These are phyloP conservation scores for Lemur catta DNA, from an alignment of 2,797 vertebrate genomes.

Conservation along the genomic window DNA sequence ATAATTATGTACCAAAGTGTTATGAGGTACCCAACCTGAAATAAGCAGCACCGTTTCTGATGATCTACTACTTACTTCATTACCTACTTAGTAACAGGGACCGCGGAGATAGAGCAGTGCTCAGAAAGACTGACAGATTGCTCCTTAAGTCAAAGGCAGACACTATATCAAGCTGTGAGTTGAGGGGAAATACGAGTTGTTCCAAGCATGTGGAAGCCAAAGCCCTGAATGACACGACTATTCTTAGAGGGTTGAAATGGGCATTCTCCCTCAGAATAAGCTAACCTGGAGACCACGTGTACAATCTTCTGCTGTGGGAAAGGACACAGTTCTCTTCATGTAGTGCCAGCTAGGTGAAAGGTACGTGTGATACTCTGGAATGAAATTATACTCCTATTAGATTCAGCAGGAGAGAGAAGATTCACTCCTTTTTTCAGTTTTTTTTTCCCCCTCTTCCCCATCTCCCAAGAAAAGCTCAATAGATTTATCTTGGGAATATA, in stretches of 20 bases:
- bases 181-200: not conserved
- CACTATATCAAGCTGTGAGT: rapidly evolving
- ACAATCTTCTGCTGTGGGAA: not conserved
- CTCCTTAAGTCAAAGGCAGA: not conserved
- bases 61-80: not conserved
- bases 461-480: not conserved
- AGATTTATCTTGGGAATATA: not conserved
- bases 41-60: not conserved
- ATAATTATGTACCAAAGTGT: not conserved
- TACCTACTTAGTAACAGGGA: not conserved
- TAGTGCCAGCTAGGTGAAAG: conserved; percentile 36
- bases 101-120: not conserved
- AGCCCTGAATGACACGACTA: not conserved
- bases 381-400: not conserved
- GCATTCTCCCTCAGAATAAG: not conserved
- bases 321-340: not conserved
- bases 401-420: not conserved
- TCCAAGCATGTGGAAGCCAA: not conserved
- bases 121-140: not conserved
- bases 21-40: not conserved
- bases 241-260: not conserved
- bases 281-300: not conserved
- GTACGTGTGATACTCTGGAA: not conserved
- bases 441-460: not conserved
- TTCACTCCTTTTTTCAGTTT: not conserved